Evolutionary conservation across 1,140 invertebrate genomes (phyloP).

Genomic region (Drosophila asahinai): DNA sequence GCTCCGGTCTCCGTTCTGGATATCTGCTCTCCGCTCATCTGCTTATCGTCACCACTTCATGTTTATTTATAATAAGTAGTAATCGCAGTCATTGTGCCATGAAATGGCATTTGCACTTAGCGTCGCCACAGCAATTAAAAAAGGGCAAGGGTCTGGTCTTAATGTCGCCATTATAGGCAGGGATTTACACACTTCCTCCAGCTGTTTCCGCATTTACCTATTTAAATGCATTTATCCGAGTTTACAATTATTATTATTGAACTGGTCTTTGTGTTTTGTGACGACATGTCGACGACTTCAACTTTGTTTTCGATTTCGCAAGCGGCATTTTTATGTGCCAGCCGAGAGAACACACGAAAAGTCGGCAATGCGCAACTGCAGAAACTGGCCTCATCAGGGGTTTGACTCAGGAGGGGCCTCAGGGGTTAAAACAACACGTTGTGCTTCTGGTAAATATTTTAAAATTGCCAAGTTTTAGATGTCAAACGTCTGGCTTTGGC

Average conservation of each 20-base stretch:
- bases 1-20: constrained; percentile 30
- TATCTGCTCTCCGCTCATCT: constrained; percentile 15
- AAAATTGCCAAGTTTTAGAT: neutral
- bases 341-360: constrained; percentile 8
- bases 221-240: constrained; percentile 22
- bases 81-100: constrained; percentile 50
- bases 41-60: constrained; percentile 22
- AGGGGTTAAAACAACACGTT: neutral
- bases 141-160: constrained; percentile 12
- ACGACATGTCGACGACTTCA: constrained; percentile 41
- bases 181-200: neutral
- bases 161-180: constrained; percentile 5
- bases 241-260: constrained; percentile 1
- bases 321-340: constrained; percentile 24
- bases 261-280: constrained; percentile 12
- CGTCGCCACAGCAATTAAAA: constrained; percentile 30
- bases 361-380: constrained; percentile 43
- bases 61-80: constrained; percentile 49
- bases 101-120: constrained; percentile 45
- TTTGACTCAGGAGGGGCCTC: neutral
- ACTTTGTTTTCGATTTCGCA: constrained; percentile 53
- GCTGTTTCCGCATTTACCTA: neutral
- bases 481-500: neutral
- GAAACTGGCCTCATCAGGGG: constrained; percentile 17
- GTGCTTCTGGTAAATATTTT: neutral